phyloP scores from a whole-genome alignment of 2,888 invertebrate genomes.

The Cecidostiba fungosa region DNA sequence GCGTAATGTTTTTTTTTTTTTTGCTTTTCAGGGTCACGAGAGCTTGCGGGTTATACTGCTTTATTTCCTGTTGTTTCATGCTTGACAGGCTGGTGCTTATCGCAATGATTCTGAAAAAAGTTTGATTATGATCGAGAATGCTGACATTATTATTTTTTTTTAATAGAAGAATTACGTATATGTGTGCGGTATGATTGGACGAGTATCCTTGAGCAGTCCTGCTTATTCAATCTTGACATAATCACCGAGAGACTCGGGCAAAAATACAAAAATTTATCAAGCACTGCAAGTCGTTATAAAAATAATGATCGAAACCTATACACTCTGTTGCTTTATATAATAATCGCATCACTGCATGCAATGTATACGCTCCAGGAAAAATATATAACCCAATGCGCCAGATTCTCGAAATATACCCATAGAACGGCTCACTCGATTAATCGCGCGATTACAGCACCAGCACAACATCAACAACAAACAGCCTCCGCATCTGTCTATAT shows the following conservation, averaged over 20 bases:
- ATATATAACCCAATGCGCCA: neutral
- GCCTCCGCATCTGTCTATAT: neutral
- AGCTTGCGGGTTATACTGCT: slow-evolving; percentile 5
- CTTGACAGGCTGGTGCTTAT: neutral
- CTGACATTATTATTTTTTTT: no score
- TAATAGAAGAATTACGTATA: no score
- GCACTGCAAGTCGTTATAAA: neutral
- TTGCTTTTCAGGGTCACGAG: neutral
- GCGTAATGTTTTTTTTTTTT: slow-evolving; percentile 53
- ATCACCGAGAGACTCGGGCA: no score
- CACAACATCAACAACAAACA: neutral
- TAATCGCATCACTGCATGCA: neutral
- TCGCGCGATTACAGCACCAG: neutral
- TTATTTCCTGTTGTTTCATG: neutral
- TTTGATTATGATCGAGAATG: no score
- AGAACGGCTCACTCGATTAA: neutral
- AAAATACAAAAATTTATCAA: no score
- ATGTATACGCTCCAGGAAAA: neutral
- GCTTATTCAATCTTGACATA: no score
- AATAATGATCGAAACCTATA: neutral
- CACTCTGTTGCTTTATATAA: neutral
- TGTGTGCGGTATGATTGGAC: no score
- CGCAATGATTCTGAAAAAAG: neutral
- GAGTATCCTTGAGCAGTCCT: no score
- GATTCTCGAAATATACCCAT: neutral